Conservation (phyloP, 2,888 invertebrate genomes). For the Toxonevra muliebris region DNA sequence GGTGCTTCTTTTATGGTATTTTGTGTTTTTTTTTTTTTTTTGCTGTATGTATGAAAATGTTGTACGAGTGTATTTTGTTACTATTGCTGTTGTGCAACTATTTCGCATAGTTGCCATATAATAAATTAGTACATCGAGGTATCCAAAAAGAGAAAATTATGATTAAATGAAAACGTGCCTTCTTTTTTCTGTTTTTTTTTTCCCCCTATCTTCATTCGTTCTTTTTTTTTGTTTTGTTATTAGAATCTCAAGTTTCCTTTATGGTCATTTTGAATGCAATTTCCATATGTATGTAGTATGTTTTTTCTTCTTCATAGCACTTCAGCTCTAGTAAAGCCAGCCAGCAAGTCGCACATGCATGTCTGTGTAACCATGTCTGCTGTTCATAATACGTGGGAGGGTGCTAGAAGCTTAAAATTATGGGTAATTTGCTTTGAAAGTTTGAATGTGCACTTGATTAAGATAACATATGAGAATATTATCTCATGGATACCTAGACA, state of each 20-base stretch:
- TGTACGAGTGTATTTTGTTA: slow-evolving; percentile 24
- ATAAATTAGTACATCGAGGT: too few relatives aligned
- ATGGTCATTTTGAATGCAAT: too few relatives aligned
- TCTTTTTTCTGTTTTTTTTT: not conserved
- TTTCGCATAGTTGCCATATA: too few relatives aligned
- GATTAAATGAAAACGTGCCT: slow-evolving; percentile 37
- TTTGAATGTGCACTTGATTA: slow-evolving; percentile 33
- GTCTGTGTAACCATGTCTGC: too few relatives aligned
- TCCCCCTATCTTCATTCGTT: not conserved
- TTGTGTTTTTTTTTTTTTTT: slow-evolving; percentile 1
- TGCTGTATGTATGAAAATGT: slow-evolving; percentile 1
- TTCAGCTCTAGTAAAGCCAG: too few relatives aligned
- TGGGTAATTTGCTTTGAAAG: slow-evolving; percentile 30
- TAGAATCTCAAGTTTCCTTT: too few relatives aligned
- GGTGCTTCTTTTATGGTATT: too few relatives aligned
- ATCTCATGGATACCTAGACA: not conserved
- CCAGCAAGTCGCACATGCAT: too few relatives aligned
- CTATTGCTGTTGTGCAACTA: too few relatives aligned
- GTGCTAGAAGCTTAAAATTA: slow-evolving; percentile 33
- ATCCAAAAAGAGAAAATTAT: slow-evolving; percentile 28
- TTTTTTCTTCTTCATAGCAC: too few relatives aligned
- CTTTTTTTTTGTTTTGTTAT: too few relatives aligned
- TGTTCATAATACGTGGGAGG: slow-evolving; percentile 30
- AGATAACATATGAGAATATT: slow-evolving; percentile 23
- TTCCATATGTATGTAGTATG: too few relatives aligned